Conservation (phyloP, 1,140 invertebrate genomes). For the Diachasmimorpha longicaudata region DNA sequence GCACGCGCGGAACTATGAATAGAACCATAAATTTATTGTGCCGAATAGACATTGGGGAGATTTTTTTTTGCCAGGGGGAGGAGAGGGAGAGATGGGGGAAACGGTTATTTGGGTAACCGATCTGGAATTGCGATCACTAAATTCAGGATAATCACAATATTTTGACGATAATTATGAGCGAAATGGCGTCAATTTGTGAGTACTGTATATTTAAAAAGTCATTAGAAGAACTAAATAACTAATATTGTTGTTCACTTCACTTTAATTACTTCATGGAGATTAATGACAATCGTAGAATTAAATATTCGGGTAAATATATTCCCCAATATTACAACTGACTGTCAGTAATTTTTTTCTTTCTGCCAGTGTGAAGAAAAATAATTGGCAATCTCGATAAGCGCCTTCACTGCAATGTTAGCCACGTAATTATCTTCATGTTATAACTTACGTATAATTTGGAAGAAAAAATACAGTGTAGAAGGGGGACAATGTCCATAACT, state of each 20-base stretch:
- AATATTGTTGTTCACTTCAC: too few species aligned
- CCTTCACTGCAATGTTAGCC: too few species aligned
- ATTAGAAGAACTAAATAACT: too few species aligned
- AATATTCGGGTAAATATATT: too few species aligned
- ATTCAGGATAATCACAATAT: background rate
- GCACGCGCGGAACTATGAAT: constrained; percentile 24
- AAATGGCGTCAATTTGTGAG: background rate
- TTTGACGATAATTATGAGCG: background rate
- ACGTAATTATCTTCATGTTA: background rate
- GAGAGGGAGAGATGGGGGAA: background rate
- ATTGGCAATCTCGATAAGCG: too few species aligned
- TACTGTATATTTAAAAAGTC: too few species aligned
- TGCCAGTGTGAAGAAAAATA: too few species aligned
- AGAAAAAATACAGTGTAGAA: background rate
- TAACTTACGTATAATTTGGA: background rate
- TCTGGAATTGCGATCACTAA: background rate
- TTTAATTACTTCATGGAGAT: too few species aligned
- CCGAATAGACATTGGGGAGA: constrained; percentile 24
- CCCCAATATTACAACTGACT: too few species aligned
- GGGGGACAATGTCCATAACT: background rate
- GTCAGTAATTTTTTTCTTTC: too few species aligned
- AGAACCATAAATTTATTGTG: constrained; percentile 34
- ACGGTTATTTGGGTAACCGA: background rate
- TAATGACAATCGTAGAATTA: too few species aligned
- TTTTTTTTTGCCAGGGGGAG: background rate